Percentiles rank a stretch among this genome's conserved stretches.
Conservation (phyloP, 1,140 invertebrate genomes). For the Dreissena rostriformis region DNA sequence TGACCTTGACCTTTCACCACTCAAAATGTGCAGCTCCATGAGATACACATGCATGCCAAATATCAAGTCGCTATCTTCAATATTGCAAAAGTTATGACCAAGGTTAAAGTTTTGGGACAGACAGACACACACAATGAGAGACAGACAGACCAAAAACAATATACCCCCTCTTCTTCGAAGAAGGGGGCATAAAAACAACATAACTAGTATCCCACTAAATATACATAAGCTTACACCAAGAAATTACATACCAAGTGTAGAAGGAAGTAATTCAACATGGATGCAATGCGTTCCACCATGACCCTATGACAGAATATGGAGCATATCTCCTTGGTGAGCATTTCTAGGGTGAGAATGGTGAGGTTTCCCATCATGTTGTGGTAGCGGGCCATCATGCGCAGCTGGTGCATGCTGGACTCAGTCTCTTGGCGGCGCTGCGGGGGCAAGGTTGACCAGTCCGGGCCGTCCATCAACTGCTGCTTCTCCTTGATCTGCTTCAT, state of each 20-base stretch:
- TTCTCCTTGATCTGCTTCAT: constrained; percentile 83
- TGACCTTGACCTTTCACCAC: no score
- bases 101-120: no score
- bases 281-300: constrained; percentile 95
- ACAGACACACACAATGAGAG: no score
- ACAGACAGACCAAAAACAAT: no score
- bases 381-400: constrained; percentile 92
- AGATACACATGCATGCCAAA: no score
- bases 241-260: constrained; percentile 87
- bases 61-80: no score
- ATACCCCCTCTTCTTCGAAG: no score
- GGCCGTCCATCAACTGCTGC: constrained; percentile 85
- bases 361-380: constrained; percentile 96
- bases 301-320: constrained; percentile 95
- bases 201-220: no score
- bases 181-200: no score
- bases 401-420: constrained; percentile 88
- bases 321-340: constrained; percentile 90
- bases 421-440: constrained; percentile 89
- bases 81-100: no score
- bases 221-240: no score
- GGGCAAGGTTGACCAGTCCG: constrained; percentile 89
- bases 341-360: constrained; percentile 92
- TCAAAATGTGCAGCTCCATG: no score
- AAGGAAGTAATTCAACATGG: constrained; percentile 98